A percentile compares a stretch with the other conserved stretches of the same genome.
phyloP scores from a whole-genome alignment of 2,888 invertebrate genomes.

The Camptogramma bilineatum region DNA sequence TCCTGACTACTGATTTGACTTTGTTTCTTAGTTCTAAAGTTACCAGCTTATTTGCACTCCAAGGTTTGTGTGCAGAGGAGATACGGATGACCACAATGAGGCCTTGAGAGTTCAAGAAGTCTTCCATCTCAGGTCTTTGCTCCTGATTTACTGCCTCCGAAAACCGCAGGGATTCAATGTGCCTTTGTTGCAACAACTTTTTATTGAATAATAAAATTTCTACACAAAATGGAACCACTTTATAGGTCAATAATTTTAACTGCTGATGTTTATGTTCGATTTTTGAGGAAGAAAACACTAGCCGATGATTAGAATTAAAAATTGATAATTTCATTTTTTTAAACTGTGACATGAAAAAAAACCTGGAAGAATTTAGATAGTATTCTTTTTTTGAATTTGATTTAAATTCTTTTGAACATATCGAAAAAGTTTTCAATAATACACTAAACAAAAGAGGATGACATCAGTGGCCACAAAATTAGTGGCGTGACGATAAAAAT shows the following conservation, averaged over 20 bases:
- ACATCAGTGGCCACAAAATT: constrained; percentile 56
- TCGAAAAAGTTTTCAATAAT: background rate
- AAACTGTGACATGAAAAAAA: background rate
- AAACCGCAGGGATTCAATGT: constrained; percentile 82
- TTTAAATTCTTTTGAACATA: background rate
- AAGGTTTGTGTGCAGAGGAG: constrained; percentile 63
- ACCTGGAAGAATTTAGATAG: too few species aligned
- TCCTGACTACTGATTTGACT: background rate
- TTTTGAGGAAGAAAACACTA: constrained; percentile 17
- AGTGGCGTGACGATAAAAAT: constrained; percentile 75
- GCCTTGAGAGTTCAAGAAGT: constrained; percentile 83
- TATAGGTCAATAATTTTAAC: constrained; percentile 81
- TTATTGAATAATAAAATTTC: constrained; percentile 85
- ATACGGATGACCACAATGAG: constrained; percentile 73
- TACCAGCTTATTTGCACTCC: constrained; percentile 45
- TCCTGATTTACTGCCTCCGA: constrained; percentile 80
- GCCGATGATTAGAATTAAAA: background rate
- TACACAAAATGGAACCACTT: constrained; percentile 78
- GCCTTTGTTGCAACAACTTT: constrained; percentile 79
- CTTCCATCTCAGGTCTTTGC: constrained; percentile 73
- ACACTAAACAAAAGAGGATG: constrained; percentile 41
- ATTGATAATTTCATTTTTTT: background rate
- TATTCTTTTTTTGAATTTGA: background rate
- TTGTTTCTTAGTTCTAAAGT: constrained; percentile 19
- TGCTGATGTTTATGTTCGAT: constrained; percentile 58